These are phyloP conservation scores for Tromatobia lineatoria DNA, from an alignment of 2,888 invertebrate species.

Conservation along the genomic window DNA sequence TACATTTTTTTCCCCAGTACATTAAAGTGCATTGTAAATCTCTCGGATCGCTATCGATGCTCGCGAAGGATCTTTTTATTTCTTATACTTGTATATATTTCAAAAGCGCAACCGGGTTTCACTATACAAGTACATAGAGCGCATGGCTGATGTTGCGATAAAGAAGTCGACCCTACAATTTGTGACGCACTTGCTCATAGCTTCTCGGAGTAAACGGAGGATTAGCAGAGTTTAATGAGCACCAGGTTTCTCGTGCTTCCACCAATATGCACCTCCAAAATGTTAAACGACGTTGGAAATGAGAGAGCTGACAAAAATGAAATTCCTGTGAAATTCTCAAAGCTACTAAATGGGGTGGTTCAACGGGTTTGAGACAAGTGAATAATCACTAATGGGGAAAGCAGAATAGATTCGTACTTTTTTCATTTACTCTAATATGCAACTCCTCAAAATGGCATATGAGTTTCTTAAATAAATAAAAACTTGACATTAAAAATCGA, in stretches of 20 bases:
- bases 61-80: conserved; percentile 33
- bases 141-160: conserved; percentile 48
- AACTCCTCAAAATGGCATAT: no score
- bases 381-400: conserved; percentile 34
- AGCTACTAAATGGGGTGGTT: conserved; percentile 38
- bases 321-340: conserved; percentile 32
- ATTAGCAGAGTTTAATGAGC: conserved; percentile 52
- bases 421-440: no score
- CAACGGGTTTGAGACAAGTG: conserved; percentile 44
- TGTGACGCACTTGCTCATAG: conserved; percentile 23
- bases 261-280: conserved; percentile 13
- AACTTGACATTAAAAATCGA: no score
- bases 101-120: background rate
- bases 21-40: conserved; percentile 50
- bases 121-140: background rate
- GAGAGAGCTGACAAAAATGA: conserved; percentile 36
- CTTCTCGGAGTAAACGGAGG: conserved; percentile 31
- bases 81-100: conserved; percentile 37
- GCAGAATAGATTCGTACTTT: background rate
- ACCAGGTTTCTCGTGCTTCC: conserved; percentile 21
- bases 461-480: no score
- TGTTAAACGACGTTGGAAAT: conserved; percentile 40
- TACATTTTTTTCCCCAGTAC: conserved; percentile 25
- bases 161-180: conserved; percentile 54
- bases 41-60: conserved; percentile 27